Base-by-base conservation (phyloP, 2,797 vertebrate genomes). In the Oceanodroma leucorhoa region DNA sequence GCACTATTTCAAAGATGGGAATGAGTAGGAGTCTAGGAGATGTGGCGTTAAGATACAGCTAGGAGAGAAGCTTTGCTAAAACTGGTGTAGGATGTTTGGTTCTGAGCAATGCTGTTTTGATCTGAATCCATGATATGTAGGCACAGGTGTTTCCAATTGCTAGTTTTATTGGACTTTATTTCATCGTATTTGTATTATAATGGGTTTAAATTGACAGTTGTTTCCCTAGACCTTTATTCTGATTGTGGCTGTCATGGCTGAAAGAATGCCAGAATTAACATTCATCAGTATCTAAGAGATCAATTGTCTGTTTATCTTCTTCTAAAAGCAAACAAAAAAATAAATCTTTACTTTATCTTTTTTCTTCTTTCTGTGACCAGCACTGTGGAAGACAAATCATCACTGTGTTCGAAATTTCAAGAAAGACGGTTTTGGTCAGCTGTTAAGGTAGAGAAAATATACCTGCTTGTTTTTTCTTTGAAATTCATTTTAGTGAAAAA, bases 371-470 rank as follows among this genome's bases (percentile, higher is more conserved):
- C 26, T 32, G 7, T 90, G 82, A 90, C 66, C 76, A 98, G 98
- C 40, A 32, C 55, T 78, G 83, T 99, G 78, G 98, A 99, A 83
- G 98, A 99, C 94, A 96, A 80, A 73, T 96, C 79, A 18, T 99
- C 98, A n/a, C 97, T 96, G 58, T 98, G 98, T 83, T 97, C 95
- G 84, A 97, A 95, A 86, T 99, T 99, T 96, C 99, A 99, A 97
- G 98, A 99, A 69, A 98, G 98, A 32, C 98, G 97, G 53, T 99
- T 99, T 97, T 99, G 98, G 98, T 98, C 96, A n/a, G 98, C 98
- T 87, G 91, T 99, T 72, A 99, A 99, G 98, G 99, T 99, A 97
- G 89, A 93, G 36, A 87, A 70, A 53, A 82, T 7, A 32, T 2
- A 14, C 7, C 4, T 36, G 46, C 14, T 8, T 9, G n/a, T n/a